Base-by-base conservation (phyloP, 2,113 vertebrate genomes). In the Glaucidium brasilianum region DNA sequence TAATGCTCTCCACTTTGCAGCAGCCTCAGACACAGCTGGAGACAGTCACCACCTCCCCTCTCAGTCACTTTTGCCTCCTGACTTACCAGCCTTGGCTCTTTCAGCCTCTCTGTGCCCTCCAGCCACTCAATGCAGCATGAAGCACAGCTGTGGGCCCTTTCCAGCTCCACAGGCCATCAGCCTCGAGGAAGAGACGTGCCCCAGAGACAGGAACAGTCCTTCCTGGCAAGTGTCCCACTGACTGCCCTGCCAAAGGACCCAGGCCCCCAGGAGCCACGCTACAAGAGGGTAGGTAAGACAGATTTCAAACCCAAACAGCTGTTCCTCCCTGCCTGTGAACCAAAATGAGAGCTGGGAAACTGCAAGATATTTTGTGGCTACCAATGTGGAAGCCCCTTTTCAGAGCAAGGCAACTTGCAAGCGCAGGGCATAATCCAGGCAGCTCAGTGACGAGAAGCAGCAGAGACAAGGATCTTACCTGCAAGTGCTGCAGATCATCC, bases 401-500 rank as follows among this genome's bases (percentile, higher is more conserved):
- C 47, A 89, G 47, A 77, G 23, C 39, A 85, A 60, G 10, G 20
- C 15, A 47, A 23, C 29, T 17, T 14, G 37, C 12, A 66, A 50
- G 12, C 7, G 8, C 1, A 0, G 21, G 49, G 34, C 2, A 0
- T 41, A 55, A 50, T 17, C 32, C 78, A 75, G 83, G 29, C 39
- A 32, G 10, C 11, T 27, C 39, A 16, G 26, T 19, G 52, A 22
- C 10, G 15, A 0, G 0, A 15, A 52, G 22, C 52, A 75, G 47
- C 35, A 27, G 66, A 12, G 37, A 49, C 43, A 39, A 19, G 16
- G 32, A 8, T 30, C 94, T 92, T 95, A 99, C 99, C 99, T 99
- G 99, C 80, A 99, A 79, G 93, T 99, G 99, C 96, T 99, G 99
- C 67, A 99, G 98, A 96, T 99, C 99, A 80, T 99, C 99, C 86